Evolutionary conservation across 2,797 vertebrate species (phyloP).

Genomic region (Ataeniobius toweri): DNA sequence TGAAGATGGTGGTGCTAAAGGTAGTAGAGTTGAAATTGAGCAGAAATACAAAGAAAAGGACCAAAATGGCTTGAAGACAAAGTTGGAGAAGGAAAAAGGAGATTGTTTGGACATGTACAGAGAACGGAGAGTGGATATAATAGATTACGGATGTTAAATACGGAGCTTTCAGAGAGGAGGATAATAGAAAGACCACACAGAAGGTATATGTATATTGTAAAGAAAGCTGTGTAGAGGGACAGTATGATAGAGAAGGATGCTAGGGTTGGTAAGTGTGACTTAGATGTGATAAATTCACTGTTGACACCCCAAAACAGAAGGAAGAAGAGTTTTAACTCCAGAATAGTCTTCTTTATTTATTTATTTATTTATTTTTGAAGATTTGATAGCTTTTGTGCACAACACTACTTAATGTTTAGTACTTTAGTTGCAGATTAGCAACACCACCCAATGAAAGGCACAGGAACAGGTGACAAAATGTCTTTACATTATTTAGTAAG

Average conservation of each 20-base stretch:
- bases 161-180: not conserved
- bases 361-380: not conserved
- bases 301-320: not conserved
- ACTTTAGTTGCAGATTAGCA: constrained; percentile 18
- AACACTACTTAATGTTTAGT: not conserved
- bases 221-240: not conserved
- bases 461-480: constrained; percentile 31
- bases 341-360: not conserved
- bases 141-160: not conserved
- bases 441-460: constrained; percentile 33
- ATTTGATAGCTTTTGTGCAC: not conserved
- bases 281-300: not conserved
- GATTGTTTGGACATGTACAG: not conserved
- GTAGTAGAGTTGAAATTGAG: not conserved
- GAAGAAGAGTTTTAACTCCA: not conserved
- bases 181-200: not conserved
- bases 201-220: not conserved
- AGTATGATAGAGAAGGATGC: not conserved
- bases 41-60: not conserved
- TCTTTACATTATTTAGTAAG: constrained; percentile 35
- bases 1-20: not conserved
- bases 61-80: not conserved
- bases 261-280: not conserved
- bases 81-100: not conserved
- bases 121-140: not conserved